Percentiles rank a stretch among this genome's conserved stretches.
Evolutionary conservation across 2,113 vertebrate genomes (phyloP).

Genomic region (Martes martes): DNA sequence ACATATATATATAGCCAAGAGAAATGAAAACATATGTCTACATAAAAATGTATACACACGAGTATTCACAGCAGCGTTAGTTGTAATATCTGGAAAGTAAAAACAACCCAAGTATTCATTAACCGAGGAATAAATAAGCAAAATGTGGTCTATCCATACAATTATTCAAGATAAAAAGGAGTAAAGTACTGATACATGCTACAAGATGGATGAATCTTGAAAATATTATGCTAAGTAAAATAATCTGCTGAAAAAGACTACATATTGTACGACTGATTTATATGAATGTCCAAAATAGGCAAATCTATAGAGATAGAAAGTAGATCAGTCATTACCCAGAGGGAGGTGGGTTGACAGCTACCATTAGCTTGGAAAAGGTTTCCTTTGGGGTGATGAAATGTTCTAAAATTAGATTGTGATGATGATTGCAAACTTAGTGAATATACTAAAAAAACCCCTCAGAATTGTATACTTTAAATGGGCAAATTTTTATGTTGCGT

Average conservation of each 20-base stretch:
- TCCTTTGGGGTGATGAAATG: too few species aligned
- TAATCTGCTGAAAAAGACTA: neutral
- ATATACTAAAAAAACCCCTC: too few species aligned
- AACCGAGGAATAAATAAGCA: neutral
- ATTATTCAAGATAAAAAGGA: neutral
- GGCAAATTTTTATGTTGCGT: neutral
- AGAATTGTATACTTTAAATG: neutral
- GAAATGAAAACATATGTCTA: neutral
- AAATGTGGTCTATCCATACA: neutral
- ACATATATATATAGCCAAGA: neutral
- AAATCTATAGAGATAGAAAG: too few species aligned
- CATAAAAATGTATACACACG: neutral
- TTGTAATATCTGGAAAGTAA: neutral
- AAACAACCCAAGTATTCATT: neutral
- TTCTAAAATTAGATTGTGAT: too few species aligned
- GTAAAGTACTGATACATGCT: neutral
- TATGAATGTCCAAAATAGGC: too few species aligned
- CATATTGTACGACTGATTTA: neutral
- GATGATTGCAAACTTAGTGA: too few species aligned
- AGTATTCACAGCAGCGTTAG: neutral
- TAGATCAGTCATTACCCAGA: too few species aligned
- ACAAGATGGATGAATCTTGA: neutral
- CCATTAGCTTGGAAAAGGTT: too few species aligned
- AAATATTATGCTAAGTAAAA: neutral
- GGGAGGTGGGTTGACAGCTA: too few species aligned